Evolutionary conservation across 2,797 vertebrate genomes (phyloP).

Genomic region (Furcifer pardalis): DNA sequence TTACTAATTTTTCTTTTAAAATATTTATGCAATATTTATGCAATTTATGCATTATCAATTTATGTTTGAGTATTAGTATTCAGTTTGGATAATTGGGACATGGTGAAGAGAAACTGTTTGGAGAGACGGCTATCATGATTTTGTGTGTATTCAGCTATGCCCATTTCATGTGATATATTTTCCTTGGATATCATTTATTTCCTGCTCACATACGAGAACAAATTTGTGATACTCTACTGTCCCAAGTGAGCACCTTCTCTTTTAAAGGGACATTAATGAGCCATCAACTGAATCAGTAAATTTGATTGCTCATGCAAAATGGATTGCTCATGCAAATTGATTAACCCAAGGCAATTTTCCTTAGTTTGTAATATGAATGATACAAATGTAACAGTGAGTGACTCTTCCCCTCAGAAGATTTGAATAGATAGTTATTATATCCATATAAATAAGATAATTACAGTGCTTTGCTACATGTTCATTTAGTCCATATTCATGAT

Average conservation of each 20-base stretch:
- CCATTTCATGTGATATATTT: slow-evolving; percentile 22
- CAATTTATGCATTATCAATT: slow-evolving; percentile 31
- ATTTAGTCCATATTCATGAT: slow-evolving; percentile 30
- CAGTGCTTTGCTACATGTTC: background rate
- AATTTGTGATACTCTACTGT: slow-evolving; percentile 36
- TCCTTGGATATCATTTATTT: slow-evolving; percentile 52
- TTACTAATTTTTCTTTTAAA: no score
- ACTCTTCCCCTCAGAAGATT: background rate
- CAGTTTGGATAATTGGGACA: slow-evolving; percentile 40
- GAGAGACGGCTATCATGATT: slow-evolving; percentile 34
- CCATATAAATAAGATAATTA: slow-evolving; percentile 28
- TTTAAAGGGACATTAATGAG: slow-evolving; percentile 58
- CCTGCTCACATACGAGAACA: slow-evolving; percentile 18
- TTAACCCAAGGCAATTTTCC: slow-evolving; percentile 53
- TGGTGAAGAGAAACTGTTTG: background rate
- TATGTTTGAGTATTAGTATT: no score
- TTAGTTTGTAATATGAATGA: slow-evolving; percentile 52
- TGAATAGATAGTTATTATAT: slow-evolving; percentile 2
- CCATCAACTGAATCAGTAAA: slow-evolving; percentile 57
- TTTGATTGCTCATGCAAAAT: slow-evolving; percentile 61
- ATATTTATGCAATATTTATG: background rate
- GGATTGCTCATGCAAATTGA: slow-evolving; percentile 58
- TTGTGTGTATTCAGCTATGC: slow-evolving; percentile 20
- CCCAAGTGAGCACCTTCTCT: slow-evolving; percentile 42
- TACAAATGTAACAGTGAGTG: slow-evolving; percentile 38